Base-by-base conservation (phyloP, 2,797 vertebrate genomes). In the Dryobates pubescens region DNA sequence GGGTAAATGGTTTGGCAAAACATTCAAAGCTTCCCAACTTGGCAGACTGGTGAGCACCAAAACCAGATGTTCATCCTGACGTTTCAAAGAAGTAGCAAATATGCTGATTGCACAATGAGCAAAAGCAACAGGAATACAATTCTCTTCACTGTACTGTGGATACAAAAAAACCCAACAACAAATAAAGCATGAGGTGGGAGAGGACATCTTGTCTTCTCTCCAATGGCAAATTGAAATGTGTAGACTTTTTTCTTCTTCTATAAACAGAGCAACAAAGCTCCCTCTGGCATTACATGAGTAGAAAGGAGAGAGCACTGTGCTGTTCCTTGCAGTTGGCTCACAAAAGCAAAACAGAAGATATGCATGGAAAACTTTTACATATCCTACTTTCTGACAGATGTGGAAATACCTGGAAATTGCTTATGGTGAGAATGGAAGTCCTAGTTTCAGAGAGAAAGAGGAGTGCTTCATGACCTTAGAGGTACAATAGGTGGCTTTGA, bases 1-100 rank as follows among this genome's bases (percentile, higher is more conserved):
- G 86, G 70, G 70, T 94, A 87, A 81, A 90, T 63, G 57, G 72
- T 93, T 92, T 93, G 76, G 86, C 72, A 89, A 93, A 94, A 85
- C 32, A 90, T 63, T 89, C 83, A 93, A 92, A 95, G 81, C 59
- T 92, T 94, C 59, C 45, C 1, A 22, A 27, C 84, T 90, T 95
- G 90, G 82, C 86, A 3, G 13, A 43, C 26, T 57, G 65, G 75
- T 57, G n/a, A 90, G 82, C 84, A 87, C 88, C 76, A 78, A 94
- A 94, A 92, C 56, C 90, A 96, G 92, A 95, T 95, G 86, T 90
- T 90, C 86, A 88, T 75, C 70, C 63, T 0, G 6, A 67, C 2
- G 5, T 92, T 91, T 94, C 88, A 94, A 82, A 88, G 64, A 86
- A 79, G 36, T 56, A 85, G 82, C 83, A 86, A 94, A 92, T 71